phyloP scores from a whole-genome alignment of 1,140 invertebrate genomes.

The Lithobius niger region DNA sequence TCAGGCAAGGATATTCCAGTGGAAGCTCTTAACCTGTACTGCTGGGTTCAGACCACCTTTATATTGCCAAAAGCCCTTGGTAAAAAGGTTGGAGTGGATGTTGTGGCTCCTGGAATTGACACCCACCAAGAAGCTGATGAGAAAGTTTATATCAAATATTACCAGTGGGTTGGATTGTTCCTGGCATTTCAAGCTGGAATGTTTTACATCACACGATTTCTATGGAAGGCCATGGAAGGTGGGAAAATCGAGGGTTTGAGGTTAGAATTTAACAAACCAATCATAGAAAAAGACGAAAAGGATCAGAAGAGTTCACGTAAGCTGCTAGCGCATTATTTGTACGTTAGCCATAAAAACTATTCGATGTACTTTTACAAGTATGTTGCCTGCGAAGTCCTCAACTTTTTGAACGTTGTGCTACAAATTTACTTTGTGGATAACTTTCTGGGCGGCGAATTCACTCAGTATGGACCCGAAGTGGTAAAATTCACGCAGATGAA shows the following conservation, averaged over 20 bases:
- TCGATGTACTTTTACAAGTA: too few relatives aligned
- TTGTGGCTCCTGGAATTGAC: constrained; percentile 6
- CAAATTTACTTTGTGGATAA: too few relatives aligned
- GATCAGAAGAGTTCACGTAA: constrained; percentile 10
- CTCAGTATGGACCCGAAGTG: constrained; percentile 71
- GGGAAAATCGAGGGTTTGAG: too few relatives aligned
- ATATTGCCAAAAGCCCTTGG: too few relatives aligned
- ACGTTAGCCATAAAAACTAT: constrained; percentile 28
- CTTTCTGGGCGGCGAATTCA: constrained; percentile 50
- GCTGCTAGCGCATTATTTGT: constrained; percentile 18
- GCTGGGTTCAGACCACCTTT: too few relatives aligned
- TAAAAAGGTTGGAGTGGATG: too few relatives aligned
- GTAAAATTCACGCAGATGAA: constrained; percentile 72
- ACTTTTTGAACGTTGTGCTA: too few relatives aligned
- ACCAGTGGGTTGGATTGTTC: constrained; percentile 16
- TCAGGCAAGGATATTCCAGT: too few relatives aligned
- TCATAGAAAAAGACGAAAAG: constrained; percentile 16
- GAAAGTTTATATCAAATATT: constrained; percentile 8
- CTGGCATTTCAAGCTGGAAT: constrained; percentile 11
- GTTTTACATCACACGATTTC: constrained; percentile 14
- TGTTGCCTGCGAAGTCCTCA: too few relatives aligned
- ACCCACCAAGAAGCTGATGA: constrained; percentile 24
- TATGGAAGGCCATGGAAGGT: constrained; percentile 9
- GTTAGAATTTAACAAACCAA: too few relatives aligned
- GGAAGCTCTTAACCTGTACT: too few relatives aligned